Evolutionary conservation across 2,113 vertebrate genomes (phyloP).

Genomic region (Ahaetulla prasina): DNA sequence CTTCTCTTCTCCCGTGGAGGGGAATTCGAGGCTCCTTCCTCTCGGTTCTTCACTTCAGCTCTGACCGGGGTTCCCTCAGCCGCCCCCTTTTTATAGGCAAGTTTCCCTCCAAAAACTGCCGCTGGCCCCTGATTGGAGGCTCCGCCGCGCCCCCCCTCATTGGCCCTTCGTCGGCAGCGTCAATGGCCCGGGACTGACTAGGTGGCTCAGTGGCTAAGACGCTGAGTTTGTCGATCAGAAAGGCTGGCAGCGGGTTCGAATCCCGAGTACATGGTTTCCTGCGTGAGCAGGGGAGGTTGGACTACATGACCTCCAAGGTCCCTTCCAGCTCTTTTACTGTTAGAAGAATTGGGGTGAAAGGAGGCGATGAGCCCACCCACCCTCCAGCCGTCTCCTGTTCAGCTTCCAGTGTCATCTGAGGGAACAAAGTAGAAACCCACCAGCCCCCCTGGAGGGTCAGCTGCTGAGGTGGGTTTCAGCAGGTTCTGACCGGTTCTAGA

Average conservation of each 20-base stretch:
- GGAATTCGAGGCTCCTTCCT: not conserved
- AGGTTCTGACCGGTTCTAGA: too few relatives aligned
- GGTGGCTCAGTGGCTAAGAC: too few relatives aligned
- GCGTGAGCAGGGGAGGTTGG: too few relatives aligned
- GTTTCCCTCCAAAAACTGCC: not conserved
- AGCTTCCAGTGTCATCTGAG: not conserved
- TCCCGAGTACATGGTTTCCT: too few relatives aligned
- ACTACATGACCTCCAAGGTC: too few relatives aligned
- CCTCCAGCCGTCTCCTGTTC: rapidly evolving
- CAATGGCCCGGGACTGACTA: not conserved
- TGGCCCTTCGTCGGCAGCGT: not conserved
- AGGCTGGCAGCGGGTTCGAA: too few relatives aligned
- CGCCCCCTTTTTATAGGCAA: not conserved
- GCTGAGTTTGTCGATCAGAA: too few relatives aligned
- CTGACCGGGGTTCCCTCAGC: not conserved
- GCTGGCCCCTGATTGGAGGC: not conserved
- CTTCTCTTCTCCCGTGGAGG: not conserved
- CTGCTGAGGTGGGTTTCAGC: too few relatives aligned
- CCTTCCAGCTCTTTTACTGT: too few relatives aligned
- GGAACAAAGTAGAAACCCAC: too few relatives aligned
- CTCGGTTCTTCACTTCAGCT: not conserved
- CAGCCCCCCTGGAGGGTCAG: not conserved
- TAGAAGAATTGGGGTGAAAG: not conserved
- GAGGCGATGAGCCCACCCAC: too few relatives aligned
- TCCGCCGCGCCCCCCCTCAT: not conserved